Base-by-base conservation (phyloP, 2,888 invertebrate species). In the Dryomyza anilis region DNA sequence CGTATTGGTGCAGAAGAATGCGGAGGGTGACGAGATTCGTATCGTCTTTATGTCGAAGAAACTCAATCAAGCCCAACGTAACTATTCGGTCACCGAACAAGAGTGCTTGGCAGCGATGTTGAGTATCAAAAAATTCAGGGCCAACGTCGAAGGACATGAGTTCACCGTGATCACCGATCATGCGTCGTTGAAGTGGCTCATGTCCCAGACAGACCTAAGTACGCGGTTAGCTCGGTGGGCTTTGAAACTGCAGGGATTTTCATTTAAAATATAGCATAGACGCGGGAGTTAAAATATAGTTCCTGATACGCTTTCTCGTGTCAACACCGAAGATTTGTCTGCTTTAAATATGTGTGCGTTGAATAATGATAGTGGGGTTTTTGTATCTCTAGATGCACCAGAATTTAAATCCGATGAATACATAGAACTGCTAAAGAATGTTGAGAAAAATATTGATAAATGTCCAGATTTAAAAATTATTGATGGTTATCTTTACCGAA, bases 91-190 rank as follows among this genome's bases (percentile, higher is more conserved):
- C 1, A 66, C 69, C 36, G 66, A 69, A 57, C 63, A 66, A 23
- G 66, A 67, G 29, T 69, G 66, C 30, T 57, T 64, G 16, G 66
- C 69, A 10, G 70, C 68, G 4, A 56, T 69, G 39, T n/a, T 65
- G 3, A 64, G 62, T 33, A 65, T 67, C 1, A 46, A 67, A 52
- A 67, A 56, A 43, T 68, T 68, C 21, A n/a, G 66, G 33, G 33
- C 68, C 2, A 69, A 69, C 43, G 60, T 69, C 4, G 68, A 68
- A 50, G 73, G 73, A 3, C 53, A 60, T 14, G 50, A 14, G n/a
- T n/a, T n/a, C n/a, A n/a, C n/a, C n/a, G n/a, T n/a, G n/a, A n/a
- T n/a, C n/a, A n/a, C n/a, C n/a, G n/a, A n/a, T n/a, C n/a, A n/a
- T n/a, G n/a, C n/a, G n/a, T n/a, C n/a, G n/a, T n/a, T n/a, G n/a